Conservation (phyloP, 53 echinoderm and acorn worm species). For the Luidia sarsii region DNA sequence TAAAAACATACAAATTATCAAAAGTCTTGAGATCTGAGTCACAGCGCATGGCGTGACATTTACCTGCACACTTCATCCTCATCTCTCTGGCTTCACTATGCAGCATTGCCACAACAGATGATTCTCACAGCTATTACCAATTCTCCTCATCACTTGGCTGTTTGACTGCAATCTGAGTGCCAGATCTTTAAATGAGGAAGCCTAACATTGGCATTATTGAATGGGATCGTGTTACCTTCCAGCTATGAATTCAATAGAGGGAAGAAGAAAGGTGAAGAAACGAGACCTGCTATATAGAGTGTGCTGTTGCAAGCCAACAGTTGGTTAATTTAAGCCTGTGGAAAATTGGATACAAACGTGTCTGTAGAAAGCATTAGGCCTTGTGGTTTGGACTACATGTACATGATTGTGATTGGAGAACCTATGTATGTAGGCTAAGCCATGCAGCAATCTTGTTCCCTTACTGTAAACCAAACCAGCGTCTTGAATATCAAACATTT, state of each 20-base stretch:
- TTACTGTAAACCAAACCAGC: too few species aligned
- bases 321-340: conserved; percentile 9
- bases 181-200: neutral
- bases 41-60: too few species aligned
- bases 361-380: too few species aligned
- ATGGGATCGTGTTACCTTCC: conserved; percentile 40
- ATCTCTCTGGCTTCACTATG: neutral
- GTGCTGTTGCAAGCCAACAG: neutral
- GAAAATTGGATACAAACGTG: too few species aligned
- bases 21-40: too few species aligned
- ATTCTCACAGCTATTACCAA: neutral
- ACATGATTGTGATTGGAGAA: too few species aligned
- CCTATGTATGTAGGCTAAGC: too few species aligned
- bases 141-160: conserved; percentile 18
- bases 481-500: too few species aligned
- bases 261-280: neutral
- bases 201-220: conserved; percentile 2
- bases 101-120: neutral
- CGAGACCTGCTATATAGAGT: neutral
- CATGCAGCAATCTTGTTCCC: too few species aligned
- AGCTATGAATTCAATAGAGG: neutral
- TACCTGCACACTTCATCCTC: too few species aligned
- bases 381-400: too few species aligned
- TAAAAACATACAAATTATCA: too few species aligned
- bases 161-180: neutral